phyloP scores from a whole-genome alignment of 2,888 invertebrate genomes.

The Tromatobia lineatoria region DNA sequence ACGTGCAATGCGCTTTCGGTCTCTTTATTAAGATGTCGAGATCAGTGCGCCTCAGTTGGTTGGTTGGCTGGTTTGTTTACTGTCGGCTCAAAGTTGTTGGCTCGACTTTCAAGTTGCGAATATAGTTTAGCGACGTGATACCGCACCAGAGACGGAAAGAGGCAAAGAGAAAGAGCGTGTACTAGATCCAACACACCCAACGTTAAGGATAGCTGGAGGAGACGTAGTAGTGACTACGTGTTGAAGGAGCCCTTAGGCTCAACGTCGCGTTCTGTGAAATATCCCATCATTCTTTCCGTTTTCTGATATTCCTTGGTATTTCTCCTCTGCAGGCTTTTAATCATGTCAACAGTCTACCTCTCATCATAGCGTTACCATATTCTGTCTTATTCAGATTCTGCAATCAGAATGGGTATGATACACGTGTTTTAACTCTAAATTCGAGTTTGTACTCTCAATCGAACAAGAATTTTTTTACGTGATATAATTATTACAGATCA shows the following conservation, averaged over 20 bases:
- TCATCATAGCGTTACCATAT: conserved; percentile 32
- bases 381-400: conserved; percentile 56
- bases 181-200: conserved; percentile 50
- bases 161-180: conserved; percentile 41
- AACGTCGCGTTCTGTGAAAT: conserved; percentile 62
- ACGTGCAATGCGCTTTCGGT: background rate
- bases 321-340: conserved; percentile 23
- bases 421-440: no score
- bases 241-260: conserved; percentile 80
- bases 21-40: conserved; percentile 67
- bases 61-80: conserved; percentile 72
- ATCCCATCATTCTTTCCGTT: conserved; percentile 48
- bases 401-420: background rate
- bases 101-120: conserved; percentile 70
- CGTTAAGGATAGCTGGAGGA: conserved; percentile 45
- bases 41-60: conserved; percentile 79
- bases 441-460: no score
- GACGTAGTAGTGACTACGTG: conserved; percentile 77
- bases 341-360: conserved; percentile 23
- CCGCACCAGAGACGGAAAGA: conserved; percentile 48
- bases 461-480: no score
- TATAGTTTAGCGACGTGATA: conserved; percentile 57
- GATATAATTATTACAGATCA: no score
- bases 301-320: conserved; percentile 49
- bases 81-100: conserved; percentile 77